Conservation (phyloP, 2,888 invertebrate genomes). For the Ochlodes sylvanus region DNA sequence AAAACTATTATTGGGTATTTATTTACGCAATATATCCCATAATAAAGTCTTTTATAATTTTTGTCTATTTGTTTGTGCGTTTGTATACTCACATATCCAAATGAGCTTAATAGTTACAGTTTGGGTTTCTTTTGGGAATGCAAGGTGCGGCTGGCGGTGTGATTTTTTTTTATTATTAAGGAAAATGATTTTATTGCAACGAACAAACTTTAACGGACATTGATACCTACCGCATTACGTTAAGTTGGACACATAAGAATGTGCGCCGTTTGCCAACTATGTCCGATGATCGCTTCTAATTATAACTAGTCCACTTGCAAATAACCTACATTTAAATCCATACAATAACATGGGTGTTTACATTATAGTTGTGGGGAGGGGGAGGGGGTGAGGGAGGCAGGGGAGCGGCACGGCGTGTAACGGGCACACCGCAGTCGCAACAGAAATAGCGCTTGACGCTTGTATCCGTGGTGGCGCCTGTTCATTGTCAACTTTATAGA, state of each 20-base stretch:
- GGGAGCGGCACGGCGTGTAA: conserved; percentile 47
- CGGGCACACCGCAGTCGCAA: conserved; percentile 70
- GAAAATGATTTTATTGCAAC: too few relatives aligned
- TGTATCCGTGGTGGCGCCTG: conserved; percentile 84
- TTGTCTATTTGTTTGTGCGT: too few relatives aligned
- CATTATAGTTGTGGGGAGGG: conserved; percentile 38
- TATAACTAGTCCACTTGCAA: conserved; percentile 51
- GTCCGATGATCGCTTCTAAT: conserved; percentile 25
- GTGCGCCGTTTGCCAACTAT: conserved; percentile 9
- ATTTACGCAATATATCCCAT: too few relatives aligned
- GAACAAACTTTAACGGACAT: too few relatives aligned
- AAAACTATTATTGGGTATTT: too few relatives aligned
- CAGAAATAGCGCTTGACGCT: conserved; percentile 83
- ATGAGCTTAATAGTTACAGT: too few relatives aligned
- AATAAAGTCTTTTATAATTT: too few relatives aligned
- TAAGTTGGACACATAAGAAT: not conserved
- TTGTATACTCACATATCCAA: too few relatives aligned
- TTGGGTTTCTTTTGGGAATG: too few relatives aligned
- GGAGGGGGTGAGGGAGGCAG: conserved; percentile 37
- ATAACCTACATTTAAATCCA: conserved; percentile 64
- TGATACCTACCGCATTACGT: too few relatives aligned
- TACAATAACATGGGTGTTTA: conserved; percentile 55
- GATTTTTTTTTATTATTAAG: too few relatives aligned
- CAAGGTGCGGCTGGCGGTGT: too few relatives aligned
- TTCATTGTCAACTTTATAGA: conserved; percentile 82